Evolutionary conservation across 2,888 invertebrate species (phyloP).

Genomic region (Bimastos eiseni): DNA sequence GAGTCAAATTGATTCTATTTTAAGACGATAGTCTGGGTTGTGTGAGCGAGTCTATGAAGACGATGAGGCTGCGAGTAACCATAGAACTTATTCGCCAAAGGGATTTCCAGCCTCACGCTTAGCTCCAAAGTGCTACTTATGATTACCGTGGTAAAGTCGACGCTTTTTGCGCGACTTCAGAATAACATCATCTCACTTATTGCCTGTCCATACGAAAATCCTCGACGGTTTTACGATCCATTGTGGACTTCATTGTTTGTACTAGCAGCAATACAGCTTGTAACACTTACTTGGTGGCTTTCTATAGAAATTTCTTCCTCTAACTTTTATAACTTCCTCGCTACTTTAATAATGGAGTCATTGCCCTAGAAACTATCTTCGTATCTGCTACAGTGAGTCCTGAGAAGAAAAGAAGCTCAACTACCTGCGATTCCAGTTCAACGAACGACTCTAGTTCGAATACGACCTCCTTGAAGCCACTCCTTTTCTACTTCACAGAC

Average conservation of each 20-base stretch:
- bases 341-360: not conserved
- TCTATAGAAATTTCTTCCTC: not conserved
- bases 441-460: slow-evolving; percentile 14
- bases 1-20: not conserved
- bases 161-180: not conserved
- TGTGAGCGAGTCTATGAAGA: not conserved
- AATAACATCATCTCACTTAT: not conserved
- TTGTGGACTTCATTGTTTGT: not conserved
- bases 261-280: too few species aligned
- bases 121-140: not conserved
- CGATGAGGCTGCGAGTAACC: not conserved
- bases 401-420: not conserved
- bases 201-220: not conserved
- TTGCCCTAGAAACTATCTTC: not conserved
- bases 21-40: not conserved
- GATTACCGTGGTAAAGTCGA: not conserved
- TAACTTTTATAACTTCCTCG: too few species aligned
- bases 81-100: not conserved
- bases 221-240: not conserved
- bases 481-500: slow-evolving; percentile 30
- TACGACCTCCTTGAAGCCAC: slow-evolving; percentile 14
- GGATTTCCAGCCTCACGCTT: not conserved
- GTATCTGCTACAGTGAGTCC: not conserved
- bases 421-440: not conserved
- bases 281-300: too few species aligned